phyloP scores from a whole-genome alignment of 2,797 vertebrate species.

The Ceryle rudis region DNA sequence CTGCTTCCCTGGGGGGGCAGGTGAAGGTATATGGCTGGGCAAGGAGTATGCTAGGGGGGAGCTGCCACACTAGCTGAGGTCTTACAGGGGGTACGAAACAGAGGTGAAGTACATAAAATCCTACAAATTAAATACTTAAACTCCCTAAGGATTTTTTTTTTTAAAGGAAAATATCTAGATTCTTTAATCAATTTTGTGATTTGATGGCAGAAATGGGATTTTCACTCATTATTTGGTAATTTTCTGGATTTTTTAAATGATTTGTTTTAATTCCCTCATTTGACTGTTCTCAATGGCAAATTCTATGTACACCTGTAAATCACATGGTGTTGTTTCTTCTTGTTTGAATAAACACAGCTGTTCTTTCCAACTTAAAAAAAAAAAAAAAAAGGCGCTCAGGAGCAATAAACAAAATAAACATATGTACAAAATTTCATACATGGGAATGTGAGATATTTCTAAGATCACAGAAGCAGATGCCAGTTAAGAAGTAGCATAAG shows the following conservation, averaged over 20 bases:
- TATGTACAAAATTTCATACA: background rate
- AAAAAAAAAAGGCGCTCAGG: background rate
- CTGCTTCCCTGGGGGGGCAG: no score
- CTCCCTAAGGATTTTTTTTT: background rate
- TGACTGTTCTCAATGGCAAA: background rate
- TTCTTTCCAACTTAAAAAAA: background rate
- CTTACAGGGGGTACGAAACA: background rate
- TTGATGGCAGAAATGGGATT: background rate
- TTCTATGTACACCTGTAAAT: background rate
- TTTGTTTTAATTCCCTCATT: background rate
- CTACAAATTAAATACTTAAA: background rate
- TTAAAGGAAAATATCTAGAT: background rate
- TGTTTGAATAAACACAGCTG: background rate
- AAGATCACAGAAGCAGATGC: background rate
- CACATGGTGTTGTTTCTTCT: background rate
- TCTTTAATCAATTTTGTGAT: background rate
- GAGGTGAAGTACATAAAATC: background rate
- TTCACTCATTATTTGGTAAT: background rate
- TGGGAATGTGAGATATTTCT: background rate
- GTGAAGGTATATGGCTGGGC: no score
- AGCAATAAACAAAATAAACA: background rate
- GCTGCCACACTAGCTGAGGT: background rate
- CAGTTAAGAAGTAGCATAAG: background rate
- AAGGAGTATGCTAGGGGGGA: background rate
- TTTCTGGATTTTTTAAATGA: background rate